Evolutionary conservation across 2,113 vertebrate species (phyloP).

Genomic region (Brienomyrus longianalis): DNA sequence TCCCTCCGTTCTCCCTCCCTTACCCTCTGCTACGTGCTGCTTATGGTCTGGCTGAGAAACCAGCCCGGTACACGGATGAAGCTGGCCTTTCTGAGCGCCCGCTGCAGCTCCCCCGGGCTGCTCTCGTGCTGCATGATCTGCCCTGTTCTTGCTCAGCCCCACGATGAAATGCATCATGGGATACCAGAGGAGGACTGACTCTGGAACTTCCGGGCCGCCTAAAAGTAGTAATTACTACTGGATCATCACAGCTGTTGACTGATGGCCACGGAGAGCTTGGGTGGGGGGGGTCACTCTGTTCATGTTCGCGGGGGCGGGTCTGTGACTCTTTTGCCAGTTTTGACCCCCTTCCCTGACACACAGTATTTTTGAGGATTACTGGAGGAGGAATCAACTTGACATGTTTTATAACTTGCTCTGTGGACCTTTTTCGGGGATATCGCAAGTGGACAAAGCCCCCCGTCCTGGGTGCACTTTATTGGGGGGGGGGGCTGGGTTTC

Average conservation of each 20-base stretch:
- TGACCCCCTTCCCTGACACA: slow-evolving; percentile 12
- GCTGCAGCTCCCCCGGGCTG: not conserved
- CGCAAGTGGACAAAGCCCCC: not conserved
- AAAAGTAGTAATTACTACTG: slow-evolving; percentile 42
- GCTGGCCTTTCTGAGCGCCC: slow-evolving; percentile 49
- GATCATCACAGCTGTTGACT: slow-evolving; percentile 19
- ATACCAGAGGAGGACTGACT: slow-evolving; percentile 53
- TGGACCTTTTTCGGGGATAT: not conserved
- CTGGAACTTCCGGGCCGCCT: slow-evolving; percentile 46
- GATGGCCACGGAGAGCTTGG: slow-evolving; percentile 20
- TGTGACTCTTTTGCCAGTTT: slow-evolving; percentile 11
- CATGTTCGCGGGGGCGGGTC: slow-evolving; percentile 25
- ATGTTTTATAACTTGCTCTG: not conserved
- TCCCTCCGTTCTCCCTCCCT: slow-evolving; percentile 34
- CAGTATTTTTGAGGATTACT: not conserved
- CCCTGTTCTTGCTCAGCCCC: slow-evolving; percentile 36
- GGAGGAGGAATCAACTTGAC: not conserved
- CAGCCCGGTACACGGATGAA: slow-evolving; percentile 46
- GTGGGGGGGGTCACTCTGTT: slow-evolving; percentile 27
- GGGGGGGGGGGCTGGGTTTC: not conserved
- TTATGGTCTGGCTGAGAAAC: slow-evolving; percentile 55
- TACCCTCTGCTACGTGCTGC: slow-evolving; percentile 30
- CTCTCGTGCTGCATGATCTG: slow-evolving; percentile 36
- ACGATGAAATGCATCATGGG: slow-evolving; percentile 57
- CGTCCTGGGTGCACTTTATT: not conserved